Base-by-base conservation (phyloP, 2,797 vertebrate genomes). In the Enteromius fasciolatus region DNA sequence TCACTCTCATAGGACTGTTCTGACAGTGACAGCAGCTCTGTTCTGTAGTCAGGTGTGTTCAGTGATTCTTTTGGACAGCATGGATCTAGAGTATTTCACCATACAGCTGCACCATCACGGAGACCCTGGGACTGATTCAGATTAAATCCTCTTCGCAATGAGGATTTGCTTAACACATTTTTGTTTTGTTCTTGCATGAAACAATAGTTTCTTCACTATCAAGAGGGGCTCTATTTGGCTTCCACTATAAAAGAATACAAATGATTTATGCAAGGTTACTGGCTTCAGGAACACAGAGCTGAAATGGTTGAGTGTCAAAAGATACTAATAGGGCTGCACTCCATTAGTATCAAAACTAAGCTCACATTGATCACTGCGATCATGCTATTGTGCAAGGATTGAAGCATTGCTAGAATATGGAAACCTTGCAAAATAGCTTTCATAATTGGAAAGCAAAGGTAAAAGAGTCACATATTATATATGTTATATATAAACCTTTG, bases 1-100 rank as follows among this genome's bases (percentile, higher is more conserved):
- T 95, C 90, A 87, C 91, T 92, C 89, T 92, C 89, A 82, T 94
- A 95, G 94, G 94, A 92, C 92, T 76, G 92, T 91, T 94, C 94
- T 92, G 93, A 94, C 91, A 93, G 90, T 92, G 93, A 94, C 90
- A 94, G 91, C 92, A 93, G 90, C 92, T 93, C 93, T 93, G 91
- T 93, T 91, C 90, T 93, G 93, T 95, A 94, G 94, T 93, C 94
- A 95, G 94, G 94, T 95, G 93, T 95, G 94, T 94, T 81, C 52
- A 77, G 64, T 70, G 68, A 78, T 79, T 83, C 59, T 77, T 80
- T 77, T 48, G 64, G 59, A 76, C 82, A 85, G 88, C 88, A 89
- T 89, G 86, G 64, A 85, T 41, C 61, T 84, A 88, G 84, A 89
- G 31, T 83, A 33, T 81, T 78, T 82, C 86, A 84, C 83, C 64